phyloP scores from a whole-genome alignment of 2,888 invertebrate genomes.

The Mythimna loreyi region DNA sequence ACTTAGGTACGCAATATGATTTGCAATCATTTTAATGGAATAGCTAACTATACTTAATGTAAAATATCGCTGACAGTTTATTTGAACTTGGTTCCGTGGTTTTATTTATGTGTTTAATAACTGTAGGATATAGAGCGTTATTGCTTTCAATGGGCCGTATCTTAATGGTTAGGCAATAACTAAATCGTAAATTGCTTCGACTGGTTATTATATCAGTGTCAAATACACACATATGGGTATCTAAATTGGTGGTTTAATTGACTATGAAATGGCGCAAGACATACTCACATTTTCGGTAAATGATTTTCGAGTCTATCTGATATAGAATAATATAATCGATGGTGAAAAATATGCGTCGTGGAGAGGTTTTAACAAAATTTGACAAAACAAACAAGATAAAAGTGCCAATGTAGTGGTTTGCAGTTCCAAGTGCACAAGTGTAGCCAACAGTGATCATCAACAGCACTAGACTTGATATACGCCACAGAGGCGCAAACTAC shows the following conservation, averaged over 20 bases:
- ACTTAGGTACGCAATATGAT: conserved; percentile 21
- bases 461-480: conserved; percentile 30
- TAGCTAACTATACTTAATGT: conserved; percentile 22
- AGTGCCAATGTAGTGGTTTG: conserved; percentile 13
- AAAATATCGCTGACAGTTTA: conserved; percentile 30
- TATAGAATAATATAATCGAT: not conserved
- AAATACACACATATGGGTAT: conserved; percentile 10
- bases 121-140: conserved; percentile 36
- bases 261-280: not conserved
- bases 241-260: conserved; percentile 14
- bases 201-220: conserved; percentile 49
- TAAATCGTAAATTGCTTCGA: conserved; percentile 43
- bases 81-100: conserved; percentile 27
- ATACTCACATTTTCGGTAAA: conserved; percentile 11
- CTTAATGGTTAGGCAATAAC: conserved; percentile 43
- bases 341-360: not conserved
- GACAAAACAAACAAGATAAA: not conserved
- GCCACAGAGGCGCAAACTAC: conserved; percentile 24
- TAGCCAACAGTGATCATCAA: conserved; percentile 32
- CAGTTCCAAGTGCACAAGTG: conserved; percentile 11
- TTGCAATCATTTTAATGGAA: conserved; percentile 50
- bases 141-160: conserved; percentile 38
- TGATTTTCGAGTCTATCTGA: not conserved
- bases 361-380: no score
- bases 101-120: conserved; percentile 54